Base-by-base conservation (phyloP, 2,113 vertebrate genomes). In the Mystacornis crossleyi region DNA sequence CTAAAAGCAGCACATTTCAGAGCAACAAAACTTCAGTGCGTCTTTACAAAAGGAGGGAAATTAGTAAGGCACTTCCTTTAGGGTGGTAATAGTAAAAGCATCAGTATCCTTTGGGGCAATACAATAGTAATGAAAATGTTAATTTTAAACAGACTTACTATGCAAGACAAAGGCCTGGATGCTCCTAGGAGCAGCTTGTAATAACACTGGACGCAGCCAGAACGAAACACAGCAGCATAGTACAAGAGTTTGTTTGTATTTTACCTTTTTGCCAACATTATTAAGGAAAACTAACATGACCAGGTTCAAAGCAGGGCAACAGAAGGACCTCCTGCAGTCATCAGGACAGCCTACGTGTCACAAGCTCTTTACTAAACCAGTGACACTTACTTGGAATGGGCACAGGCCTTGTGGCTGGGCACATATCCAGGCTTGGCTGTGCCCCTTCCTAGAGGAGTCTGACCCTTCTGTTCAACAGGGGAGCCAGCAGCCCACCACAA, bases 1-100 rank as follows among this genome's bases (percentile, higher is more conserved):
- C 79, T 92, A 90, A 88, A 95, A 95, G 83, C 93, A 97, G 90
- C 94, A 95, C 72, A 38, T 92, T 66, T 94, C 87, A 90, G 95
- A 96, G 93, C 75, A 90, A 96, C 55, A 86, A 88, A 88, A 96
- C 58, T 86, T 91, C 48, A 86, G 61, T 91, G 61, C 1, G 1
- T 91, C 92, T 96, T 86, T 96, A 95, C 83, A 96, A 70, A 61
- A 92, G 65, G 60, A 95, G 26, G 43, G 81, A 24, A 79, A 91
- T 64, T 15, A 69, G 47, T 81, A 92, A 92, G 86, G 95, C 96
- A 89, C 84, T 94, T 97, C 77, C 51, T 93, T 38, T 38, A 54
- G 57, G 65, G 69, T 75, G 74, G 73, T 51, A 81, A 81, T 36
- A 72, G 77, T 65, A 90, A 87, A 75, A 93, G 90, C 90, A 93